These are phyloP conservation scores for Sorex fumeus DNA, from an alignment of 2,113 vertebrate species.

Conservation along the genomic window DNA sequence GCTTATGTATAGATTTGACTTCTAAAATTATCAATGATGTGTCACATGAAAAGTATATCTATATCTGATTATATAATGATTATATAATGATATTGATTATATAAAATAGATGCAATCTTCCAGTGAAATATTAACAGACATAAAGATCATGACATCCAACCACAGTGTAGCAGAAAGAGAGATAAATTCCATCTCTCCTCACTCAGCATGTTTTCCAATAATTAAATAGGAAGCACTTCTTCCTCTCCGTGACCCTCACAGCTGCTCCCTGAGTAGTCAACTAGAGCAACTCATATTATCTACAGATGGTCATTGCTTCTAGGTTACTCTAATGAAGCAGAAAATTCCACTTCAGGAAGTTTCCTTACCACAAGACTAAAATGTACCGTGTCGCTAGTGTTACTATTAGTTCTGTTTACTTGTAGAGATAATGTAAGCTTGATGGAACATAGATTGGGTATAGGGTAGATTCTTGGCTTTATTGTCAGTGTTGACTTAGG, in stretches of 20 bases:
- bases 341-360: conserved; percentile 79
- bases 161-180: not conserved
- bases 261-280: conserved; percentile 29
- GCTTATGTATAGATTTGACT: not conserved
- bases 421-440: conserved; percentile 62
- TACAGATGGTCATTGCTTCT: conserved; percentile 79
- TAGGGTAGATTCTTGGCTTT: conserved; percentile 16
- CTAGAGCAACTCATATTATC: conserved; percentile 56
- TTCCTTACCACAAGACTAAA: conserved; percentile 65
- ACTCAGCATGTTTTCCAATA: conserved; percentile 66
- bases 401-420: conserved; percentile 79
- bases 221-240: conserved; percentile 76
- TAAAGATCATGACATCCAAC: conserved; percentile 19
- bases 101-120: conserved; percentile 12
- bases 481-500: not conserved
- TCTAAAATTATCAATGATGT: conserved; percentile 20
- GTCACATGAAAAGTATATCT: too few species aligned
- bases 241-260: conserved; percentile 65
- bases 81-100: not conserved
- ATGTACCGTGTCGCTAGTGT: conserved; percentile 50
- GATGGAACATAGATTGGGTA: conserved; percentile 32
- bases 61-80: too few species aligned
- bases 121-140: not conserved
- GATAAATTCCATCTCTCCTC: conserved; percentile 60
- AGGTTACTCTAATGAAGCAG: conserved; percentile 83